Evolutionary conservation across 2,888 invertebrate genomes (phyloP).

Genomic region (Salpingus planirostris): DNA sequence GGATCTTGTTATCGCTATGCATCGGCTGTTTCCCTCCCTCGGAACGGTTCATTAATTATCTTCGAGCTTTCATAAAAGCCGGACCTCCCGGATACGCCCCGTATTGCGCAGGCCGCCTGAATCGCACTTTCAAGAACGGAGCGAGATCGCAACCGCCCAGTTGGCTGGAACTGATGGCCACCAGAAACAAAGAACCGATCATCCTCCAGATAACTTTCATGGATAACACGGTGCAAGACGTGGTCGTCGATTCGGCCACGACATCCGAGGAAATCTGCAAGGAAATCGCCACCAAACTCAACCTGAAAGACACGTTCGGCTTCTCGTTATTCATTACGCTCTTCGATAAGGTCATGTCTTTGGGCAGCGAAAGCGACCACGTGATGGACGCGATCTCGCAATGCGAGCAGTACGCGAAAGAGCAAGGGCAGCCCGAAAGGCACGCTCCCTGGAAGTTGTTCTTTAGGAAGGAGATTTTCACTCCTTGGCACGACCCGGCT

Average conservation of each 20-base stretch:
- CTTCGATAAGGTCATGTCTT: conserved; percentile 81
- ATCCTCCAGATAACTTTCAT: conserved; percentile 76
- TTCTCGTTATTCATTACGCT: conserved; percentile 87
- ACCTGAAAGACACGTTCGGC: conserved; percentile 74
- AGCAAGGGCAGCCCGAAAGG: conserved; percentile 75
- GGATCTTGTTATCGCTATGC: conserved; percentile 86
- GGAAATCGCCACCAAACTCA: conserved; percentile 68
- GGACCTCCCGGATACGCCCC: conserved; percentile 85
- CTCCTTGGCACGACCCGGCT: conserved; percentile 84
- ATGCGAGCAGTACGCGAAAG: conserved; percentile 91
- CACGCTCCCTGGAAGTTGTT: conserved; percentile 84
- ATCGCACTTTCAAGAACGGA: conserved; percentile 80
- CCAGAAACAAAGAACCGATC: conserved; percentile 78
- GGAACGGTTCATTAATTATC: conserved; percentile 72
- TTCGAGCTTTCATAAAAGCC: conserved; percentile 75
- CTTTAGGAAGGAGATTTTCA: conserved; percentile 82
- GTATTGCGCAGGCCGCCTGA: conserved; percentile 77
- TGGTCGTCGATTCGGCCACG: conserved; percentile 87
- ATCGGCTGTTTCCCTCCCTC: conserved; percentile 91
- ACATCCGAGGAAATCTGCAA: conserved; percentile 80
- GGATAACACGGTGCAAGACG: conserved; percentile 74
- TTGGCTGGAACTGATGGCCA: conserved; percentile 78
- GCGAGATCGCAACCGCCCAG: conserved; percentile 86
- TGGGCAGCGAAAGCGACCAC: conserved; percentile 84
- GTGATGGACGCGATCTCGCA: conserved; percentile 94